Base-by-base conservation (phyloP, 1,140 invertebrate species). In the Drosophila nigrodunni region DNA sequence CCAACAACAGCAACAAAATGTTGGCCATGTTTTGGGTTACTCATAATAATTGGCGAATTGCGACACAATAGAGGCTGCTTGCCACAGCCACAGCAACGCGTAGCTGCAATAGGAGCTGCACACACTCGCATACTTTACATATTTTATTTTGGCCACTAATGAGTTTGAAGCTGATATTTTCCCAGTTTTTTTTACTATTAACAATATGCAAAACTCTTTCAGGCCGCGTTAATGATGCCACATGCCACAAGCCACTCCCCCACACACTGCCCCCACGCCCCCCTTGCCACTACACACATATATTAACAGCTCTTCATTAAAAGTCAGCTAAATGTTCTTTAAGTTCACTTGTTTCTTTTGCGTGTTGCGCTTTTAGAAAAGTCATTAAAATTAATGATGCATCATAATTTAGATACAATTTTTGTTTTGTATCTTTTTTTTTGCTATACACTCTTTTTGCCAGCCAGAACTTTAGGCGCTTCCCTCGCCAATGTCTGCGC, bases 301-400 rank as follows among this genome's bases (percentile, higher is more conserved):
- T 65, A 8, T 73, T 73, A 74, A 74, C 57, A 61, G 37, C 49
- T 60, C 57, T 34, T 70, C 58, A 74, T 74, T 74, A 69, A 74
- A 74, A 70, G 41, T 37, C 58, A 61, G 49, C 59, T 74, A 74
- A 74, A 44, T 49, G 44, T 43, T 65, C 43, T 49, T 41, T 66
- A 58, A 50, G 61, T 39, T 64, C 54, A 25, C 59, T 37, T 43
- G 7, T 41, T 30, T 30, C 25, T 30, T 30, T 30, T 30, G 25
- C 46, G 7, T 66, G 57, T 41, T 54, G 58, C 34, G 47, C 21
- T 59, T 74, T 74, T 74, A 71, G 70, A 71, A 73, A 62, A 85
- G 80, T 89, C 86, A 89, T 89, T 89, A 89, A 89, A 89, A 89
- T 90, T 89, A 89, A 89, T 89, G 85, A 89, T 64, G 85, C 85